Percentiles rank a stretch among this genome's conserved stretches.
phyloP scores from a whole-genome alignment of 2,888 invertebrate genomes.

The Thymelicus acteon region DNA sequence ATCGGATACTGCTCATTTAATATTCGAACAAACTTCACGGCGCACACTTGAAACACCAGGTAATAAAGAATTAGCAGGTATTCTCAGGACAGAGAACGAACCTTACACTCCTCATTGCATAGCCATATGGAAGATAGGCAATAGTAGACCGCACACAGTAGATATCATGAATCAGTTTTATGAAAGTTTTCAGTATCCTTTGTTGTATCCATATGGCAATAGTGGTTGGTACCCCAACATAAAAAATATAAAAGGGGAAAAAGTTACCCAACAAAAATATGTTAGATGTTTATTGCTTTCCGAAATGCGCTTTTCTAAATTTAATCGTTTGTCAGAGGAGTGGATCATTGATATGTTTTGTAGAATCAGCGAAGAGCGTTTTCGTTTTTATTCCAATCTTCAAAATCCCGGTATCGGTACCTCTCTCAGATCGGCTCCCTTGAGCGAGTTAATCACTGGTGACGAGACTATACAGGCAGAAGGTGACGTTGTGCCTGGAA shows the following conservation, averaged over 20 bases:
- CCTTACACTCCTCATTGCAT: slow-evolving; percentile 11
- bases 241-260: slow-evolving; percentile 19
- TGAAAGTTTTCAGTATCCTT: slow-evolving; percentile 7
- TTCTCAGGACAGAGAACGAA: slow-evolving; percentile 33
- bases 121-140: slow-evolving; percentile 39
- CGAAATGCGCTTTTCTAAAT: slow-evolving; percentile 30
- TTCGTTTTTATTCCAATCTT: slow-evolving; percentile 12
- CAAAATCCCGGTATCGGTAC: slow-evolving; percentile 9
- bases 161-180: slow-evolving; percentile 35
- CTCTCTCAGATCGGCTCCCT: slow-evolving; percentile 10
- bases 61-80: slow-evolving; percentile 33
- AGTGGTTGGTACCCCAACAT: slow-evolving; percentile 29
- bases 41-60: slow-evolving; percentile 25
- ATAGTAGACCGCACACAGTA: slow-evolving; percentile 29
- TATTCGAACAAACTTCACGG: slow-evolving; percentile 21
- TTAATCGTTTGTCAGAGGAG: slow-evolving; percentile 33
- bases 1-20: slow-evolving; percentile 11
- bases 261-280: slow-evolving; percentile 27
- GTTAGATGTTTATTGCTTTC: slow-evolving; percentile 29
- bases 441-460: slow-evolving; percentile 8
- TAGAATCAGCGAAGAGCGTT: slow-evolving; percentile 31
- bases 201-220: not conserved
- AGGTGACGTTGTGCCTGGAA: slow-evolving; percentile 19
- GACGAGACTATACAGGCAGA: slow-evolving; percentile 28
- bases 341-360: slow-evolving; percentile 39